Conservation (phyloP, 1,140 invertebrate genomes). For the Drosophila parabipectinata region DNA sequence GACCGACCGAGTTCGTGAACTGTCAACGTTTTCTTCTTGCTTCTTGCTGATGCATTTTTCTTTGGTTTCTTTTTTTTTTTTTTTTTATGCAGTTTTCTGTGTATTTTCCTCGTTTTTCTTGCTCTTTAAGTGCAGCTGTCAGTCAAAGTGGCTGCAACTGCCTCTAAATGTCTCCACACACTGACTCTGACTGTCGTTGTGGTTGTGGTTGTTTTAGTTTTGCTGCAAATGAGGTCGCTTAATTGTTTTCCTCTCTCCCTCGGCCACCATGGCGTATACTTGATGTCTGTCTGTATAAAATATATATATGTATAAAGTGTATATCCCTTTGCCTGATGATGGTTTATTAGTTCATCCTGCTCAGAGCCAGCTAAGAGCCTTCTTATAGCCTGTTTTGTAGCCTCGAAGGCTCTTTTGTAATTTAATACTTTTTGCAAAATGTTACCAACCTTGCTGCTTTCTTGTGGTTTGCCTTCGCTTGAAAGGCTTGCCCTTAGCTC, state of each 20-base stretch:
- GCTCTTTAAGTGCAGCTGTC: constrained; percentile 80
- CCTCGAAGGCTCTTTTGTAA: constrained; percentile 35
- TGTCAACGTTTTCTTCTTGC: constrained; percentile 59
- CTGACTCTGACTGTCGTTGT: too few relatives aligned
- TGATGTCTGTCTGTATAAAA: constrained; percentile 14
- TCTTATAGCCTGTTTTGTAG: too few relatives aligned
- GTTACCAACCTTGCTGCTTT: constrained; percentile 59
- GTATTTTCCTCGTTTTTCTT: constrained; percentile 41
- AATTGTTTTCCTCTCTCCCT: constrained; percentile 57
- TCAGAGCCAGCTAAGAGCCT: not conserved
- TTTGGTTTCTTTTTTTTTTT: not conserved
- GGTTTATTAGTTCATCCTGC: constrained; percentile 68
- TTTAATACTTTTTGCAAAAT: constrained; percentile 57
- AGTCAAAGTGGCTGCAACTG: constrained; percentile 68
- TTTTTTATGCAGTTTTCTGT: not conserved
- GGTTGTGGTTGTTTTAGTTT: constrained; percentile 25
- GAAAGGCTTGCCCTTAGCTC: constrained; percentile 52
- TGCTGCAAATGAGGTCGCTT: constrained; percentile 75
- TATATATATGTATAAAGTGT: not conserved
- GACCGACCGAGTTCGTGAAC: constrained; percentile 65
- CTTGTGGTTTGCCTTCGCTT: constrained; percentile 56
- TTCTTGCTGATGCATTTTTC: constrained; percentile 7
- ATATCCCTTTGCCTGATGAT: constrained; percentile 15
- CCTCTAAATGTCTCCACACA: constrained; percentile 72
- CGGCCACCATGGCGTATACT: constrained; percentile 52